Base-by-base conservation (phyloP, 2,797 vertebrate genomes). In the Acipenser ruthenus region DNA sequence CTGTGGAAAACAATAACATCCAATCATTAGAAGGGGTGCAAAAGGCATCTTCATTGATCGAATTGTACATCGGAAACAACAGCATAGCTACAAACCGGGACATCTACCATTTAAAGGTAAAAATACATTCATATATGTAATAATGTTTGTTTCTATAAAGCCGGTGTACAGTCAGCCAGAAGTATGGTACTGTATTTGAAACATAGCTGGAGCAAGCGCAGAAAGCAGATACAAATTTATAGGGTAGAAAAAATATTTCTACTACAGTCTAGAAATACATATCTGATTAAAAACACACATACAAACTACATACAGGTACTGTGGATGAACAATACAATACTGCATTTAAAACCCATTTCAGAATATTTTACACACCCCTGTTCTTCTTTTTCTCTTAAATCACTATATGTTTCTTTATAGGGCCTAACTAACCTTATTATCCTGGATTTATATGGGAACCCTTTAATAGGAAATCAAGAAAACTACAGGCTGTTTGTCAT, bases 51-150 rank as follows among this genome's bases (percentile, higher is more conserved):
- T 84, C 83, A 2, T 84, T 96, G 53, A 80, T 89, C 10, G 91
- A 95, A 76, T 83, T 97, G 15, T 94, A 91, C 59, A 68, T 91
- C 4, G 89, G 88, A 76, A 89, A 89, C 76, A 96, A 95, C 80
- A 80, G 82, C 18, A 89, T 95, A 75, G 82, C 80, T 69, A 80
- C 81, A 8, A 92, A 88, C 47, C 83, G 88, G 71, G 91, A 96
- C 62, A 87, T 95, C 70, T 88, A 89, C 80, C 79, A 86, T 71
- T 79, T 96, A 65, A 97, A 95, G 89, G 93, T 92, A 73, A 82
- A 13, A 53, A 60, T 15, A 8, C 52, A 55, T 3, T 37, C 23
- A 37, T 37, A 37, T 37, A 4, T 37, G 23, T 37, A 37, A 37
- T 37, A 37, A 37, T 37, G 2, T 37, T 37, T 37, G 23, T 37